Conservation (phyloP, 2,797 vertebrate genomes). For the Peromyscus attwateri region DNA sequence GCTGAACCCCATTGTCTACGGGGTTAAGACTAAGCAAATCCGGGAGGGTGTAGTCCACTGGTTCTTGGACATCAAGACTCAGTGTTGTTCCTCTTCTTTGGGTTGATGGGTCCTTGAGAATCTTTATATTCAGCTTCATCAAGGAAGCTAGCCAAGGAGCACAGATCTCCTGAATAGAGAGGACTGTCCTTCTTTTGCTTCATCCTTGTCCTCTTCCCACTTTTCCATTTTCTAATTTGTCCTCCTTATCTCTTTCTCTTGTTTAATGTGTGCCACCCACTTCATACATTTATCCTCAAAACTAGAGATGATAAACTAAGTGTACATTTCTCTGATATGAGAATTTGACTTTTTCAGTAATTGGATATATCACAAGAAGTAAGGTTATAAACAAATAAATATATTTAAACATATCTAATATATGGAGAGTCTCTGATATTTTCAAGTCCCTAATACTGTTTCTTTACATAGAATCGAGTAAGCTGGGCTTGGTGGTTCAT, state of each 20-base stretch:
- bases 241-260: neutral
- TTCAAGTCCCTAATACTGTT: neutral
- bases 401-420: constrained; percentile 1
- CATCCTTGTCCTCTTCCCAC: neutral
- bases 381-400: constrained; percentile 28
- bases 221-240: neutral
- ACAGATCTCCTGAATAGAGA: neutral
- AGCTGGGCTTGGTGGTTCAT: neutral
- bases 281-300: neutral
- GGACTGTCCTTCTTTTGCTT: neutral
- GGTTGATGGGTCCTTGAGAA: constrained; percentile 17
- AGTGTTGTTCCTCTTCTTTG: constrained; percentile 39
- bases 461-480: constrained; percentile 47
- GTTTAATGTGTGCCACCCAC: neutral
- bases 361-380: neutral
- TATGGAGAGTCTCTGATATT: neutral
- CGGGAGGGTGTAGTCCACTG: constrained; percentile 2
- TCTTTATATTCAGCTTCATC: neutral
- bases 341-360: constrained; percentile 32
- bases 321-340: constrained; percentile 1
- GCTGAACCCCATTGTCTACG: constrained; percentile 82
- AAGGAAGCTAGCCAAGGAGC: constrained; percentile 40
- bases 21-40: constrained; percentile 80
- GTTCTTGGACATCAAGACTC: constrained; percentile 53
- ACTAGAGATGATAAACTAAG: constrained; percentile 16